Percentiles rank a stretch among this genome's conserved stretches.
These are phyloP conservation scores for Portevinia maculata DNA, from an alignment of 2,888 invertebrate genomes.

Conservation along the genomic window DNA sequence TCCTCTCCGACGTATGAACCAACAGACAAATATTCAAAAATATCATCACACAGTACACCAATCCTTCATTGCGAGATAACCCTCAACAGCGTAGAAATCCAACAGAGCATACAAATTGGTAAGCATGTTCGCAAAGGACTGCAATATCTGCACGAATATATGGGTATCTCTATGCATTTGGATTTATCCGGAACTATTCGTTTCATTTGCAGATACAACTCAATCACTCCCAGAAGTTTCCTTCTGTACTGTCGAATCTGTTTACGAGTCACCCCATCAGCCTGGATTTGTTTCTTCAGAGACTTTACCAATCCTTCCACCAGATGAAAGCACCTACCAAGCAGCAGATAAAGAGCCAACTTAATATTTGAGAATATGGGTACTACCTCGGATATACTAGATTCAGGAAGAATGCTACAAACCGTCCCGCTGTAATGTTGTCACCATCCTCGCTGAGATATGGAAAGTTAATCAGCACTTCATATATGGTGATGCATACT, in stretches of 20 bases:
- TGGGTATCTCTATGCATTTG: slow-evolving; percentile 76
- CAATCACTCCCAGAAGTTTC: slow-evolving; percentile 62
- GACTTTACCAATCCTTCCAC: slow-evolving; percentile 72
- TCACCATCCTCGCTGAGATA: slow-evolving; percentile 75
- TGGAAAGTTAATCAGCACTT: slow-evolving; percentile 78
- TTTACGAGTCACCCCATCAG: not conserved
- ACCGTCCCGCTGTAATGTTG: slow-evolving; percentile 74
- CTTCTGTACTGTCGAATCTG: not conserved
- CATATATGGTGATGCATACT: slow-evolving; percentile 76
- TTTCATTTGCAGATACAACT: slow-evolving; percentile 73
- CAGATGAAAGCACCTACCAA: slow-evolving; percentile 76
- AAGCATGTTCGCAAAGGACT: slow-evolving; percentile 78
- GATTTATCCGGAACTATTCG: slow-evolving; percentile 69
- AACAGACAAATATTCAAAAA: slow-evolving; percentile 54
- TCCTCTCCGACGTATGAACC: slow-evolving; percentile 55
- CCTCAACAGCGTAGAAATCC: slow-evolving; percentile 67
- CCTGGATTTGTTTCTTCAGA: not conserved
- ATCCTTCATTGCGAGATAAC: slow-evolving; percentile 10
- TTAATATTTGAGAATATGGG: slow-evolving; percentile 77
- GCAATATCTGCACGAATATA: slow-evolving; percentile 77
- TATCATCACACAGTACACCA: slow-evolving; percentile 57
- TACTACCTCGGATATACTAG: slow-evolving; percentile 76
- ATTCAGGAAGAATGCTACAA: slow-evolving; percentile 76
- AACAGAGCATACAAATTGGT: slow-evolving; percentile 80
- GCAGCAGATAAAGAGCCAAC: slow-evolving; percentile 76